A percentile compares a stretch with the other conserved stretches of the same genome.
Conservation (phyloP, 2,888 invertebrate genomes). For the Panzeria rudis region DNA sequence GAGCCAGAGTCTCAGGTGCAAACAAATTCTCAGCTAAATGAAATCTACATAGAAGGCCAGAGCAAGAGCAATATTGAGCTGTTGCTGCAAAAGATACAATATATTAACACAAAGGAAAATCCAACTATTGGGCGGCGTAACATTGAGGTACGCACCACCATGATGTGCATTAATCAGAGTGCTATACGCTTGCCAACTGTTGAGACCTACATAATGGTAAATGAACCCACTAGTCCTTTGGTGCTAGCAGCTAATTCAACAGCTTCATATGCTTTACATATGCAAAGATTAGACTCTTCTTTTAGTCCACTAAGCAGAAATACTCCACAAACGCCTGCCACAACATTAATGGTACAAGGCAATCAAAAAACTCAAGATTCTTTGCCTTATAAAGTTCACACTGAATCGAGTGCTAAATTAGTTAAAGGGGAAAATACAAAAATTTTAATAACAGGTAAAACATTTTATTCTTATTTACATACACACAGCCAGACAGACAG, state of each 20-base stretch:
- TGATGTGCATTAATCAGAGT: constrained; percentile 82
- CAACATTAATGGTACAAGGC: constrained; percentile 29
- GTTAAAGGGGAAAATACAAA: constrained; percentile 71
- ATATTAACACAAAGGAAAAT: constrained; percentile 94
- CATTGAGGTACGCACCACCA: constrained; percentile 82
- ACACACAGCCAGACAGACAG: too few relatives aligned
- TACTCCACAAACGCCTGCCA: constrained; percentile 17
- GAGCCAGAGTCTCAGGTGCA: constrained; percentile 91
- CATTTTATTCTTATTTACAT: not conserved
- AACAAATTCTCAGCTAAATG: constrained; percentile 87
- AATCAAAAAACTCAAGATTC: constrained; percentile 9
- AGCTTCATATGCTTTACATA: constrained; percentile 26
- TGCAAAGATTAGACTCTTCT: constrained; percentile 32
- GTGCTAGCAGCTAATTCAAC: constrained; percentile 44
- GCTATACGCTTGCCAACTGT: constrained; percentile 81
- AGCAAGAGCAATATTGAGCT: constrained; percentile 95
- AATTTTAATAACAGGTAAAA: constrained; percentile 76
- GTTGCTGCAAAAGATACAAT: constrained; percentile 93
- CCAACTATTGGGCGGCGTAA: constrained; percentile 98
- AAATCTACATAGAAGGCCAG: constrained; percentile 95
- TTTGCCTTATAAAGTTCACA: constrained; percentile 8
- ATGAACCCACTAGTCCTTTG: constrained; percentile 76
- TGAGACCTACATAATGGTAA: constrained; percentile 83
- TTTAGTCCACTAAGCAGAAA: constrained; percentile 16
- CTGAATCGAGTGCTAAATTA: constrained; percentile 35